phyloP scores from a whole-genome alignment of 1,140 invertebrate species.

The Stratiolaelaps scimitus region DNA sequence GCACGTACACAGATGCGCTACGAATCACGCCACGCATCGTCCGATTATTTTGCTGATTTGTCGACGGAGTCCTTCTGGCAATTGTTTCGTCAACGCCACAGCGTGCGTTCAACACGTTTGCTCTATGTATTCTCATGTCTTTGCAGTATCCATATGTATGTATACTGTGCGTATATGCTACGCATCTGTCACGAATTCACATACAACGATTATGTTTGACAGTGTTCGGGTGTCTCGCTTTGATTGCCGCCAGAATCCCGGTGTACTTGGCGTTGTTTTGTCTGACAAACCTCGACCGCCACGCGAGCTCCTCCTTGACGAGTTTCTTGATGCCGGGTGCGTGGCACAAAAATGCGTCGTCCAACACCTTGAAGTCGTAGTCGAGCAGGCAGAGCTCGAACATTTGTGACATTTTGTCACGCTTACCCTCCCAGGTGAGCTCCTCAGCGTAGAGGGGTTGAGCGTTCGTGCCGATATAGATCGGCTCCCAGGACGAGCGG shows the following conservation, averaged over 20 bases:
- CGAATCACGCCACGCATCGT: too few species aligned
- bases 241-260: slow-evolving; percentile 45
- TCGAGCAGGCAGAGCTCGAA: slow-evolving; percentile 61
- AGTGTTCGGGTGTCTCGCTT: slow-evolving; percentile 36
- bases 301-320: slow-evolving; percentile 39
- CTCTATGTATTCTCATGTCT: too few species aligned
- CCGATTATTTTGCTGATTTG: too few species aligned
- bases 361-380: slow-evolving; percentile 59
- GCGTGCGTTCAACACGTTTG: too few species aligned
- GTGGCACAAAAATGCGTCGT: slow-evolving; percentile 64
- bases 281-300: slow-evolving; percentile 46
- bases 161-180: too few species aligned
- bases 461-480: slow-evolving; percentile 62
- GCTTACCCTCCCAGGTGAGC: slow-evolving; percentile 65
- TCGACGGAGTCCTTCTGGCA: too few species aligned
- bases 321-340: slow-evolving; percentile 54
- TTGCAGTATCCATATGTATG: too few species aligned
- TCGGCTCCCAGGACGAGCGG: slow-evolving; percentile 65
- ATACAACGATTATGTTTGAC: slow-evolving; percentile 4
- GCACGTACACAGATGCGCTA: too few species aligned
- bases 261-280: slow-evolving; percentile 53
- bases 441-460: slow-evolving; percentile 66
- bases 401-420: slow-evolving; percentile 77
- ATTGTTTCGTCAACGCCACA: too few species aligned
- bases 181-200: background rate